Evolutionary conservation across 2,888 invertebrate species (phyloP).

Genomic region (Chouioia cunea): DNA sequence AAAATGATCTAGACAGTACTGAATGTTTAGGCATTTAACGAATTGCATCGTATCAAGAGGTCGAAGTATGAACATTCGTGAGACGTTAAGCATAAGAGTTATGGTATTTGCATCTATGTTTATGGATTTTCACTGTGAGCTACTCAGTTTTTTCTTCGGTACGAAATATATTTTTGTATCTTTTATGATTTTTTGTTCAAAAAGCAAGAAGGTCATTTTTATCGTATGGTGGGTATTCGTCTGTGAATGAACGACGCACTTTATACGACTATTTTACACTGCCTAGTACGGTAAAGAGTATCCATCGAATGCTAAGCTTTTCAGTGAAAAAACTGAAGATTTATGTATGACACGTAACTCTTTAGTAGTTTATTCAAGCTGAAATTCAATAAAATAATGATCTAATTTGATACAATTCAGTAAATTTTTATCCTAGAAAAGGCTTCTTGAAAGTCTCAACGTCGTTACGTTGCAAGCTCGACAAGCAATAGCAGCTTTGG

Average conservation of each 20-base stretch:
- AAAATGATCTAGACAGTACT: neutral
- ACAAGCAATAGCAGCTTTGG: too few species aligned
- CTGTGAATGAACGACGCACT: neutral
- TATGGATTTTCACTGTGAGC: slow-evolving; percentile 7
- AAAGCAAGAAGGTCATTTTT: slow-evolving; percentile 30
- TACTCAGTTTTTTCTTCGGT: neutral
- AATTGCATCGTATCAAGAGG: slow-evolving; percentile 34
- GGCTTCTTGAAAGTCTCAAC: too few species aligned
- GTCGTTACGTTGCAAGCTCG: too few species aligned
- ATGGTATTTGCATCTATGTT: slow-evolving; percentile 31
- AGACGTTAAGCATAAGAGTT: slow-evolving; percentile 30
- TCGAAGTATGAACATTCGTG: slow-evolving; percentile 7
- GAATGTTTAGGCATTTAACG: slow-evolving; percentile 34
- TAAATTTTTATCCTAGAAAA: too few species aligned
- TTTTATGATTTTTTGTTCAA: slow-evolving; percentile 27
- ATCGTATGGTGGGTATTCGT: neutral
- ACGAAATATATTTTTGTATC: neutral
- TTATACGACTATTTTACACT: neutral
- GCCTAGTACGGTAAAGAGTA: too few species aligned
- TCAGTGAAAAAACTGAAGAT: too few species aligned
- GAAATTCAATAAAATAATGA: too few species aligned
- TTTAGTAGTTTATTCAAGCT: too few species aligned
- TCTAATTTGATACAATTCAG: too few species aligned
- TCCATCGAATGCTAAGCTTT: too few species aligned
- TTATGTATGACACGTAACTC: too few species aligned